These are phyloP conservation scores for Danio kyathit DNA, from an alignment of 2,797 vertebrate genomes.

Conservation along the genomic window DNA sequence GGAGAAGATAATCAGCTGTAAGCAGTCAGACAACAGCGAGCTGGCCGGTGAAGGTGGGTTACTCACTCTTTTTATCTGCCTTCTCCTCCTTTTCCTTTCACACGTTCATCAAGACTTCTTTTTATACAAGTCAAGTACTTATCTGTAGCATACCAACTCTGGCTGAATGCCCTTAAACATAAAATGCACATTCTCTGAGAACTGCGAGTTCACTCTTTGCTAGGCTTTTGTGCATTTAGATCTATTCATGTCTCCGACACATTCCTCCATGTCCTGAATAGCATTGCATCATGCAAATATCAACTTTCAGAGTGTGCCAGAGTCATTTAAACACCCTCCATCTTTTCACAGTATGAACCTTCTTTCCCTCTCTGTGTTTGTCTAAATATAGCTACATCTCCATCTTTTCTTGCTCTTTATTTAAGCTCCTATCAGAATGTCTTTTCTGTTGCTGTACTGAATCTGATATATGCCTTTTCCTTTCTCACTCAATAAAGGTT, in stretches of 20 bases:
- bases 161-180: too few species aligned
- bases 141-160: not conserved
- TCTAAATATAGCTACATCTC: slow-evolving; percentile 27
- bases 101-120: not conserved
- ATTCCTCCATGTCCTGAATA: slow-evolving; percentile 21
- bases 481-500: not conserved
- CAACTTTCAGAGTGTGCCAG: slow-evolving; percentile 2
- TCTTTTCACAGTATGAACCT: not conserved
- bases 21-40: slow-evolving; percentile 95
- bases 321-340: not conserved
- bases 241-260: not conserved
- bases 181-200: not conserved
- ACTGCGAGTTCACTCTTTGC: not conserved
- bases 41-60: slow-evolving; percentile 94
- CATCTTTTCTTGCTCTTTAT: not conserved
- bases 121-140: not conserved
- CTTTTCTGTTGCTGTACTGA: not conserved
- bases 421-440: not conserved
- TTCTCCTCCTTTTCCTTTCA: slow-evolving; percentile 6
- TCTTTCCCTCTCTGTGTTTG: slow-evolving; percentile 6
- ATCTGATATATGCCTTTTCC: not conserved
- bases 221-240: not conserved
- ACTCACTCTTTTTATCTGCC: slow-evolving; percentile 36
- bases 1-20: slow-evolving; percentile 98
- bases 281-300: slow-evolving; percentile 53